Evolutionary conservation across 2,113 vertebrate species (phyloP), one percentile per base, ranked within the genome.

Genomic region (Hemichromis elongatus): DNA sequence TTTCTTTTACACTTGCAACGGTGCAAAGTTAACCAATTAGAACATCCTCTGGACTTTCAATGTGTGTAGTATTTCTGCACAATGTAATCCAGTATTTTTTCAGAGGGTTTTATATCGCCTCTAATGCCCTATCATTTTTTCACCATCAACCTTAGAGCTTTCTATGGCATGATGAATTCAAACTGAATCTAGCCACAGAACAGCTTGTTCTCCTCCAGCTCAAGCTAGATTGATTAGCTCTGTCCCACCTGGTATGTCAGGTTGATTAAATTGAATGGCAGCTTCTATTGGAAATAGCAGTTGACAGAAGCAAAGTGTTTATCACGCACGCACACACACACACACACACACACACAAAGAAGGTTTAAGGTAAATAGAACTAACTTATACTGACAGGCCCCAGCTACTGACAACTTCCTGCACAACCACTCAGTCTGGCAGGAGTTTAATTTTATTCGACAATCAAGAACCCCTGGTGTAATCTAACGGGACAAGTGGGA

Each of bases 241-340:
- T n/a, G 2, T 45, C 85, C 81, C 85, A 84, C 79, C 83, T 86
- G 81, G 77, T 10, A 59, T 79, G 90, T 86, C 89, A 77, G 50
- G 86, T 14, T 86, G 77, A 78, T 84, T 88, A 84, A 81, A 86
- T 80, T 4, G 10, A 84, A 84, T 47, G 2, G 8, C 40, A 40
- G 26, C 61, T 26, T 75, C 77, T 24, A 37, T 63, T 70, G 47
- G 66, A 81, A 56, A 90, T 81, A 47, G 35, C 9, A 21, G 50
- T 47, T 12, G 19, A 55, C 70, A 66, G 77, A 40, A 30, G 54
- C 63, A 26, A 63, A 82, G 30, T 79, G 86, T 85, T 81, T 37
- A 56, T 54, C 63, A 10, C 1, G n/a, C 33, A 50, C 18, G 47
- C 33, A n/a, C 30, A 70, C 24, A 45, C 16, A 50, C 28, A 18